Percentiles rank a stretch among this genome's conserved stretches.
Evolutionary conservation across 2,797 vertebrate genomes (phyloP).

Genomic region (Capromys pilorides): DNA sequence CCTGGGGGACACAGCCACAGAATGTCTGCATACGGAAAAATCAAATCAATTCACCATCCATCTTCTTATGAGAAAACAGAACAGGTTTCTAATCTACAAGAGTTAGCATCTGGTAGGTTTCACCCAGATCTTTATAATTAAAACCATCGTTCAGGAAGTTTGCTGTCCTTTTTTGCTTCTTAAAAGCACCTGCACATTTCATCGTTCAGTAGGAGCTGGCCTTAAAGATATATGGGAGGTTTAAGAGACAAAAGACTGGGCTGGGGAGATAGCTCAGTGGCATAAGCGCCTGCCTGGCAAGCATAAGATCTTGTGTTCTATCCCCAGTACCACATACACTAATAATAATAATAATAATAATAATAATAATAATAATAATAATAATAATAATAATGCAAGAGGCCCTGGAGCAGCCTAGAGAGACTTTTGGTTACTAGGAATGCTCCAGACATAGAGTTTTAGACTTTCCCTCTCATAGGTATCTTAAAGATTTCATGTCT

Average conservation of each 20-base stretch:
- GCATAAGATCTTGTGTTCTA: too few species aligned
- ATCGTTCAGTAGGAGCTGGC: neutral
- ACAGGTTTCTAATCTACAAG: slow-evolving; percentile 3
- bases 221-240: neutral
- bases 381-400: neutral
- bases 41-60: slow-evolving; percentile 50
- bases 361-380: too few species aligned
- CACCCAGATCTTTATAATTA: neutral
- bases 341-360: too few species aligned
- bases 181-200: neutral
- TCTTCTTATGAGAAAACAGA: slow-evolving; percentile 30
- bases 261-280: too few species aligned
- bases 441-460: neutral
- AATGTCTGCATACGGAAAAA: slow-evolving; percentile 29
- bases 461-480: neutral
- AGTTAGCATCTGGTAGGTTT: slow-evolving; percentile 33
- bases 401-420: neutral
- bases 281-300: too few species aligned
- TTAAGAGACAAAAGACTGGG: neutral
- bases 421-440: neutral
- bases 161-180: neutral
- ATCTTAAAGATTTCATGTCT: neutral
- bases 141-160: slow-evolving; percentile 20
- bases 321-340: too few species aligned
- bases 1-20: neutral